phyloP scores from a whole-genome alignment of 2,797 vertebrate species.

The Melanotaenia maccullochi region DNA sequence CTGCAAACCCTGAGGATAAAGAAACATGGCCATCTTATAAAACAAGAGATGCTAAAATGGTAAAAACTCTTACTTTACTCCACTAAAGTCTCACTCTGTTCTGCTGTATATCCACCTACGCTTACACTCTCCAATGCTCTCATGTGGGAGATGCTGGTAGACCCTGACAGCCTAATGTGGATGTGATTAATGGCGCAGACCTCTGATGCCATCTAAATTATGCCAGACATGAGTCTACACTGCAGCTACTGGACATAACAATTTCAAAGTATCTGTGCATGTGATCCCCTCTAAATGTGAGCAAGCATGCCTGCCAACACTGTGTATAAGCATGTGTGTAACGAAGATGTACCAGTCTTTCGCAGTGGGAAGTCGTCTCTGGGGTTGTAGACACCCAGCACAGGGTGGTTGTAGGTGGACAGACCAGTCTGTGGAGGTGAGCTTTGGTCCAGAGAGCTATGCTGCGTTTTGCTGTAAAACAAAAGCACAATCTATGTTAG shows the following conservation, averaged over 20 bases:
- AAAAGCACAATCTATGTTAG: slow-evolving; percentile 13
- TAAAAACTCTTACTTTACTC: slow-evolving; percentile 34
- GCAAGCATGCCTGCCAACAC: slow-evolving; percentile 23
- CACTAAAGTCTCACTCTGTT: slow-evolving; percentile 40
- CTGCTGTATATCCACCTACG: slow-evolving; percentile 56
- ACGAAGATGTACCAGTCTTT: slow-evolving; percentile 91
- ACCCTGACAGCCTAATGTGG: slow-evolving; percentile 62
- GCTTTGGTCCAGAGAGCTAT: slow-evolving; percentile 98
- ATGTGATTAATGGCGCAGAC: slow-evolving; percentile 62
- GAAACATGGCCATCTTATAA: slow-evolving; percentile 33
- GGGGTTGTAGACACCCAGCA: slow-evolving; percentile 96
- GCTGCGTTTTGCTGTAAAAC: slow-evolving; percentile 92
- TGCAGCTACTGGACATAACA: slow-evolving; percentile 27
- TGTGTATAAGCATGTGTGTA: slow-evolving; percentile 3
- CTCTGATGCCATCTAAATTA: slow-evolving; percentile 61
- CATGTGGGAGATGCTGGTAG: slow-evolving; percentile 50
- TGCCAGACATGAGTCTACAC: slow-evolving; percentile 47
- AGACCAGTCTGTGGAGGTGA: slow-evolving; percentile 95
- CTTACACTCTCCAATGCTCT: slow-evolving; percentile 43
- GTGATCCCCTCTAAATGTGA: slow-evolving; percentile 14
- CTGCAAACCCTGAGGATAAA: neutral
- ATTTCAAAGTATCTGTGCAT: slow-evolving; percentile 3
- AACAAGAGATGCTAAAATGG: slow-evolving; percentile 34
- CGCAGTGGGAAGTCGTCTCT: slow-evolving; percentile 98
- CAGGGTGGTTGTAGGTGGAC: slow-evolving; percentile 94